Evolutionary conservation across 2,888 invertebrate species (phyloP), one percentile per base, ranked within the genome.

Genomic region (Bugula neritina): DNA sequence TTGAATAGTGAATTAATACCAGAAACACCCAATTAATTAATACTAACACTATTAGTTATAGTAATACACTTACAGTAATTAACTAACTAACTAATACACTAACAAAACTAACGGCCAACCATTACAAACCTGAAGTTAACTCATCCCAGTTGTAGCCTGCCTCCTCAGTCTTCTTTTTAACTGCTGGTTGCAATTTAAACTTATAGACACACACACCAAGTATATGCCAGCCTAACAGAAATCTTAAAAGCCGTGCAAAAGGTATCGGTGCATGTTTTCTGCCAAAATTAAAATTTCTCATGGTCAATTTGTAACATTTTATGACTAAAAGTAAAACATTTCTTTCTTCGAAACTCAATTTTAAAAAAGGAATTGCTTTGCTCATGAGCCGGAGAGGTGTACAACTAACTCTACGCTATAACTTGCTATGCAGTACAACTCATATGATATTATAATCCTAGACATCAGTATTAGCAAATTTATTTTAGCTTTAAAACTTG

Each of bases 131-230:
- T 29, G 63, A 34, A 31, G 5, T 31, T 13, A 63, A 27, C 27
- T 63, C 27, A 63, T 63, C 34, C 63, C 63, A 63, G 31, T 63
- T 27, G 34, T 63, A 63, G n/a, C 63, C 63, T 5, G 63, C 63
- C 31, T 63, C 63, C n/a, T 63, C 63, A 31, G 63, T 63, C n/a
- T 3, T 31, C 31, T 63, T 25, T 5, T 31, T 63, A 5, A 63
- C 63, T n/a, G 21, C 27, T 31, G 63, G 63, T 10, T 25, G 10
- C 63, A 27, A 63, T 13, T 21, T 27, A 31, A 63, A 29, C 5
- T 25, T 21, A 63, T 63, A 63, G 31, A 63, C 27, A 31, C 25
- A 21, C 1, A 29, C 5, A 13, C 31, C 63, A 29, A 63, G 27
- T 31, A 31, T 31, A 63, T 25, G 27, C 63, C 63, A 63, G 10